These are phyloP conservation scores for Burhinus bistriatus DNA, from an alignment of 2,113 vertebrate genomes.

Conservation along the genomic window DNA sequence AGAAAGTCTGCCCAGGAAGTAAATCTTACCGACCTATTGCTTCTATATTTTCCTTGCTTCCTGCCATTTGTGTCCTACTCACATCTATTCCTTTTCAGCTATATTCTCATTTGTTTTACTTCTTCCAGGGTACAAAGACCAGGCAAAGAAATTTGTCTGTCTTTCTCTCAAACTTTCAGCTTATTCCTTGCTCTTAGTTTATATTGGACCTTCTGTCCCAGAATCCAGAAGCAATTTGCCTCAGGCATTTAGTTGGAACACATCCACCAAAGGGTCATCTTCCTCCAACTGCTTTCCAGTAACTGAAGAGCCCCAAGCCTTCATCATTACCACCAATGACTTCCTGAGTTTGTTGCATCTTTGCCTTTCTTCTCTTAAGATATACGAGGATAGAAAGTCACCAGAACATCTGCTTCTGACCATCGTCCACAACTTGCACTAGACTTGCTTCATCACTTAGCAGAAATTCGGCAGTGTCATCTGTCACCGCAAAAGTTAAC, in stretches of 20 bases:
- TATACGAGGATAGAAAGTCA: not conserved
- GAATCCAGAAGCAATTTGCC: not conserved
- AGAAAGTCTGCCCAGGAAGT: not conserved
- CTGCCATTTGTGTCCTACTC: not conserved
- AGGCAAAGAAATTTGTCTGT: not conserved
- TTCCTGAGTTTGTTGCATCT: not conserved
- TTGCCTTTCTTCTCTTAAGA: not conserved
- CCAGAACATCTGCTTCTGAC: not conserved
- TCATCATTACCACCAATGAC: not conserved
- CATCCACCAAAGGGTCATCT: not conserved
- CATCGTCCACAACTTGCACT: not conserved
- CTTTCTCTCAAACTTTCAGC: not conserved
- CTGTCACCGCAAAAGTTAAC: not conserved
- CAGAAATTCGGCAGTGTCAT: not conserved
- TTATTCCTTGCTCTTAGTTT: not conserved
- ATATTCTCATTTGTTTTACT: not conserved
- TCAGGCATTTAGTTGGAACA: not conserved
- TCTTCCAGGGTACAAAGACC: not conserved
- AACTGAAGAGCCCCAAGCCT: not conserved
- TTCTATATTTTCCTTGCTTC: not conserved
- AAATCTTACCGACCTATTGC: not conserved
- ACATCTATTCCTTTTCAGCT: not conserved
- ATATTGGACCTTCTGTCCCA: not conserved
- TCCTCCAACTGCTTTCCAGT: not conserved
- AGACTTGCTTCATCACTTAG: not conserved